These are phyloP conservation scores for Parnassius orleans DNA, from an alignment of 2,888 invertebrate genomes.

Conservation along the genomic window DNA sequence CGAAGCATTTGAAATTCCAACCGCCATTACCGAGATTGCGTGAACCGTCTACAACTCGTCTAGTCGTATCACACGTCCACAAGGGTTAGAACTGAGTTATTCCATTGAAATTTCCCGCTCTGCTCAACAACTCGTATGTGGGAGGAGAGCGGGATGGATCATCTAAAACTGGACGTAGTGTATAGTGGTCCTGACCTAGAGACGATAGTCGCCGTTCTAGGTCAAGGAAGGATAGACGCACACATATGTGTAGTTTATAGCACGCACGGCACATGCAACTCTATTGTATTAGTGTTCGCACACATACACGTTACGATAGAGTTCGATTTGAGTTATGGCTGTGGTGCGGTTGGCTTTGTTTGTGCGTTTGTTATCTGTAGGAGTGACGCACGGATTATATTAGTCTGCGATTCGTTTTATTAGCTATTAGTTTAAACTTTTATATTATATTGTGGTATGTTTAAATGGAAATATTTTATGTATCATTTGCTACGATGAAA, in stretches of 20 bases:
- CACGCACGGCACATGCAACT: constrained; percentile 24
- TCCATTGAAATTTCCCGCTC: constrained; percentile 46
- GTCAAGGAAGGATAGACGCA: constrained; percentile 79
- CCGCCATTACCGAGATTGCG: constrained; percentile 42
- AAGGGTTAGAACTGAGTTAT: constrained; percentile 41
- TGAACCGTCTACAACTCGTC: constrained; percentile 67
- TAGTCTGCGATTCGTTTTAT: neutral
- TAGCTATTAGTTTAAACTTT: too few species aligned
- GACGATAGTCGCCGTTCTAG: constrained; percentile 73
- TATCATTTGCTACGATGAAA: too few species aligned
- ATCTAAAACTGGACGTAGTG: constrained; percentile 52
- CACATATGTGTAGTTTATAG: constrained; percentile 46
- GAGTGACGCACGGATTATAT: neutral
- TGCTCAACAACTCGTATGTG: constrained; percentile 18
- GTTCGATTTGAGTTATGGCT: constrained; percentile 17
- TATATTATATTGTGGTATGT: too few species aligned
- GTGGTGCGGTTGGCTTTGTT: constrained; percentile 5
- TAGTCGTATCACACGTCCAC: constrained; percentile 59
- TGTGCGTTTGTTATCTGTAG: constrained; percentile 6
- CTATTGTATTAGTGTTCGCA: constrained; percentile 19
- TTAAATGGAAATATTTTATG: too few species aligned
- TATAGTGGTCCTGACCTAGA: constrained; percentile 77
- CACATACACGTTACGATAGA: constrained; percentile 7
- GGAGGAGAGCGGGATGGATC: constrained; percentile 40
- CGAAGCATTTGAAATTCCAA: constrained; percentile 39